Conservation (phyloP, 1,140 invertebrate genomes). For the Eulimnadia texana region DNA sequence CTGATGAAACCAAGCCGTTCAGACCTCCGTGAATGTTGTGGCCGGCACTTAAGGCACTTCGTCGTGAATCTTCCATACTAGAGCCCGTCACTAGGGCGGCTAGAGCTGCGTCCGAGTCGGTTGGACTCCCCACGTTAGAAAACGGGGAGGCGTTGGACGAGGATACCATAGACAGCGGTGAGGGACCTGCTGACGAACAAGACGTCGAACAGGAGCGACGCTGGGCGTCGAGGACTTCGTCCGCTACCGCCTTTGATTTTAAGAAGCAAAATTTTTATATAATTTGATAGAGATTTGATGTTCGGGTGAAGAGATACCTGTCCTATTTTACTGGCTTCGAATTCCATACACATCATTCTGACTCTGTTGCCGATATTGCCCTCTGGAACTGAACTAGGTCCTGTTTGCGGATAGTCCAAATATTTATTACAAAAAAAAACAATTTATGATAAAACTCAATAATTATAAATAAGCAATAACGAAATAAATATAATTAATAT, state of each 20-base stretch:
- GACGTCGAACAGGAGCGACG: conserved; percentile 10
- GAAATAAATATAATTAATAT: too few relatives aligned
- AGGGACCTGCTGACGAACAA: conserved; percentile 4
- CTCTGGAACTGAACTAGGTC: background rate
- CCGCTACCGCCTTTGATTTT: conserved; percentile 9
- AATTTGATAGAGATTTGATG: too few relatives aligned
- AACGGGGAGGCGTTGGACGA: conserved; percentile 11
- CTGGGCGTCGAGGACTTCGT: conserved; percentile 15
- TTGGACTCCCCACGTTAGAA: conserved; percentile 13
- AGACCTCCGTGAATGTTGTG: background rate
- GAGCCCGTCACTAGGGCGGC: background rate
- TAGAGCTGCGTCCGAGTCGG: background rate
- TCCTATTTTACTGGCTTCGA: conserved; percentile 66
- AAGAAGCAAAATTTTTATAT: background rate
- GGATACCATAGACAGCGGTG: conserved; percentile 7
- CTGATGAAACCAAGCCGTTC: background rate
- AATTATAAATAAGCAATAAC: too few relatives aligned
- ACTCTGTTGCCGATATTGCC: background rate
- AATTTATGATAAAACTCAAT: too few relatives aligned
- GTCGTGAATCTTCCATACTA: background rate
- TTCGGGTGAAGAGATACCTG: conserved; percentile 21
- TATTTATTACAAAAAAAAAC: too few relatives aligned
- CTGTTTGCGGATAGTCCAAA: too few relatives aligned
- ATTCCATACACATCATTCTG: conserved; percentile 19
- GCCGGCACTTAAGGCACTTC: background rate